These are phyloP conservation scores for Aptenodytes forsteri DNA, from an alignment of 2,113 vertebrate genomes.

Conservation along the genomic window DNA sequence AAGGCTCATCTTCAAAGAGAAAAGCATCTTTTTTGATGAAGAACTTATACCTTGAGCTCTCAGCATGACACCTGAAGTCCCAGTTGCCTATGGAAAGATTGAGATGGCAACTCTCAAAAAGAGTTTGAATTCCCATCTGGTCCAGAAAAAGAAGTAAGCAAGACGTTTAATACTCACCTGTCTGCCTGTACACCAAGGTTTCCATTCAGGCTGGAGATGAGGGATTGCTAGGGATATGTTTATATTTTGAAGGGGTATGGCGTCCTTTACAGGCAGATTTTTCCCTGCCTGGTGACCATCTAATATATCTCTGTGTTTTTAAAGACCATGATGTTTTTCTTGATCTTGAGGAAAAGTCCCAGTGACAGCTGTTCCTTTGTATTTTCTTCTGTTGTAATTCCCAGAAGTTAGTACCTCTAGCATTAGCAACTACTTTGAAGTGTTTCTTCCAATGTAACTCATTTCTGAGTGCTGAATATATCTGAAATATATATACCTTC, in stretches of 20 bases:
- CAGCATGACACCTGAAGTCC: not conserved
- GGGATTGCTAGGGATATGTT: not conserved
- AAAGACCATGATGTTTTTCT: not conserved
- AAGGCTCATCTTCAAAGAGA: not conserved
- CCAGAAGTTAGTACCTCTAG: not conserved
- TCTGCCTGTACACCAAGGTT: not conserved
- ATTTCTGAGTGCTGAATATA: not conserved
- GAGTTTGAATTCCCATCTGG: not conserved
- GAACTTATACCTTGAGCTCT: not conserved
- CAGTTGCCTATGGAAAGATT: not conserved
- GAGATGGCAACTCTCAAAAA: not conserved
- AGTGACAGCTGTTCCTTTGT: not conserved
- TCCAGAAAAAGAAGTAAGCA: not conserved
- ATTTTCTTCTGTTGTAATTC: not conserved
- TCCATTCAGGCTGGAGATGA: not conserved
- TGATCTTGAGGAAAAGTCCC: not conserved
- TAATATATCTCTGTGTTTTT: not conserved
- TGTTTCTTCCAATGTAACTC: not conserved
- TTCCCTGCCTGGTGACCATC: not conserved
- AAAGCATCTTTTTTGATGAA: not conserved
- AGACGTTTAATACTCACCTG: not conserved
- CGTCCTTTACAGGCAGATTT: not conserved
- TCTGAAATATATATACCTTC: not conserved
- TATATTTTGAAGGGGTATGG: not conserved
- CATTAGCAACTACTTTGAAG: not conserved